Evolutionary conservation across 1,140 invertebrate genomes (phyloP).

Genomic region (Pseudoatta argentina): DNA sequence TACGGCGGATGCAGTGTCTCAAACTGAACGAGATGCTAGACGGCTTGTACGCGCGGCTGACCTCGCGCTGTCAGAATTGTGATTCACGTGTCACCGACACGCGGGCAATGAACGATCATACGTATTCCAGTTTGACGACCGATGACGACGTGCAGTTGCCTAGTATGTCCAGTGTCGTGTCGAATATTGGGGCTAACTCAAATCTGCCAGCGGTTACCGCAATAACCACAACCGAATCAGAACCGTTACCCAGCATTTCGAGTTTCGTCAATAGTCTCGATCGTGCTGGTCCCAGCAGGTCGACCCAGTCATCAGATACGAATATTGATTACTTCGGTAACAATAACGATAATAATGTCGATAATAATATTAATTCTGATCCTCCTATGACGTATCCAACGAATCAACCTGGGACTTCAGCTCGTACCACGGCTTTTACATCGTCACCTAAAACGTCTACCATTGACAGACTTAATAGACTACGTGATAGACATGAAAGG

Average conservation of each 20-base stretch:
- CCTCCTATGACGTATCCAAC: conserved; percentile 28
- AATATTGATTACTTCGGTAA: background rate
- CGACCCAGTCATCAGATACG: conserved; percentile 4
- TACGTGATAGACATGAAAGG: conserved; percentile 51
- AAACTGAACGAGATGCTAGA: conserved; percentile 64
- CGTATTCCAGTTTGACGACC: conserved; percentile 75
- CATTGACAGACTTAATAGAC: conserved; percentile 25
- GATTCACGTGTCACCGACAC: conserved; percentile 10
- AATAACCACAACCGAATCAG: conserved; percentile 11
- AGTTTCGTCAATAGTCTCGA: conserved; percentile 38
- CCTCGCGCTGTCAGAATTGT: conserved; percentile 47
- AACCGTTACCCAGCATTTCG: conserved; percentile 44
- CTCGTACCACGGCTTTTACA: conserved; percentile 20
- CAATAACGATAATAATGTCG: background rate
- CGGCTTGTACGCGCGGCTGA: conserved; percentile 49
- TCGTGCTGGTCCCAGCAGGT: conserved; percentile 5
- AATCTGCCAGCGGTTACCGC: conserved; percentile 53
- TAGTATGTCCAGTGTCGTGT: conserved; percentile 72
- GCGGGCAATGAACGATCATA: conserved; percentile 73
- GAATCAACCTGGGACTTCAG: conserved; percentile 60
- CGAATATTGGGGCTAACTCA: conserved; percentile 56
- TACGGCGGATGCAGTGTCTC: conserved; percentile 63
- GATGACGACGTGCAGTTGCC: conserved; percentile 67
- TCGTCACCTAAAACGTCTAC: conserved; percentile 47
- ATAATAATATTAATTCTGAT: conserved; percentile 15